Percentiles rank a stretch among this genome's conserved stretches.
Evolutionary conservation across 2,113 vertebrate genomes (phyloP).

Genomic region (Plectropomus leopardus): DNA sequence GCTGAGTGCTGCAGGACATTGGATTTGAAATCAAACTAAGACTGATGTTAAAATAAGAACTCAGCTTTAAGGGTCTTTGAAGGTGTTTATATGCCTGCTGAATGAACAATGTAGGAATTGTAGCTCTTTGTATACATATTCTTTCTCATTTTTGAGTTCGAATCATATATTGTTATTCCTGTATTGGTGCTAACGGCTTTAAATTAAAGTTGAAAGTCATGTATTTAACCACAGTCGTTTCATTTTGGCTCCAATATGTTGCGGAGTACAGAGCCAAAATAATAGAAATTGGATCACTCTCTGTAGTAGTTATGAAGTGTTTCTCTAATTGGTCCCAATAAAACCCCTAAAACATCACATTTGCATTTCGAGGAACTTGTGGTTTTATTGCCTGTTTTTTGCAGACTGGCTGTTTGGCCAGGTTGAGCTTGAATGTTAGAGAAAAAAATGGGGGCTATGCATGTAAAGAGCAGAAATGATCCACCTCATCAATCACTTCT

Average conservation of each 20-base stretch:
- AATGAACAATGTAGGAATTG: constrained; percentile 1
- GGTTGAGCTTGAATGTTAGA: rapidly evolving
- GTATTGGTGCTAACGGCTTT: not conserved
- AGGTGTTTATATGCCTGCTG: not conserved
- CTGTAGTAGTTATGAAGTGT: too few species aligned
- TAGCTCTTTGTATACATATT: not conserved
- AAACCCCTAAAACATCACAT: not conserved
- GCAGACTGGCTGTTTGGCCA: not conserved
- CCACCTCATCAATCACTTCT: constrained; percentile 20
- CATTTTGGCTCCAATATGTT: not conserved
- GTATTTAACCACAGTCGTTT: not conserved
- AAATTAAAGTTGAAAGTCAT: not conserved
- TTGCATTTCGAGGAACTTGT: not conserved
- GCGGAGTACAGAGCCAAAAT: not conserved
- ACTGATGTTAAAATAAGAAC: constrained; percentile 1
- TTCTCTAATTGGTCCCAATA: not conserved
- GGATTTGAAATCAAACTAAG: constrained; percentile 1
- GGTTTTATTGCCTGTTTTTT: not conserved
- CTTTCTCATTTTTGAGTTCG: not conserved
- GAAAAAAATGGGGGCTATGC: not conserved
- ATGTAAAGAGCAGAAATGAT: constrained; percentile 9
- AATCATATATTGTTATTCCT: not conserved
- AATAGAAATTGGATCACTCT: not conserved
- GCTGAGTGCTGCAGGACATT: not conserved
- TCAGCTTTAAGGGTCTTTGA: constrained; percentile 28